A percentile compares a stretch with the other conserved stretches of the same genome.
Conservation (phyloP, 2,113 vertebrate species). For the Onychostruthus taczanowskii region DNA sequence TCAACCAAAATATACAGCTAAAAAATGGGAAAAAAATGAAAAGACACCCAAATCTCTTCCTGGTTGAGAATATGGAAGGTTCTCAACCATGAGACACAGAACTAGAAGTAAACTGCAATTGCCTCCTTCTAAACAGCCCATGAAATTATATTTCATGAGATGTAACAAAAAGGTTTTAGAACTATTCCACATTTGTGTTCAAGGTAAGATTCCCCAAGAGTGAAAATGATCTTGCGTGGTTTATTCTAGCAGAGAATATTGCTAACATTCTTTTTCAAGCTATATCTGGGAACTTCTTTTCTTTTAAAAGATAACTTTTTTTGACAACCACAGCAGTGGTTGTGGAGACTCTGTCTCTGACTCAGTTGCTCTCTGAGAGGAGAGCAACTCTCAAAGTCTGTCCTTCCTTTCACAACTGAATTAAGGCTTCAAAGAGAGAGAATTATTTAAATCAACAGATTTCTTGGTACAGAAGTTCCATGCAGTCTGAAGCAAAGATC, state of each 20-base stretch:
- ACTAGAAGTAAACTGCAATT: neutral
- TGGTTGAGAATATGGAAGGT: neutral
- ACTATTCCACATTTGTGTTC: neutral
- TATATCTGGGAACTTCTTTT: neutral
- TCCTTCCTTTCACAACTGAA: neutral
- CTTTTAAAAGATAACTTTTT: neutral
- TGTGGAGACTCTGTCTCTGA: neutral
- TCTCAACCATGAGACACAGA: neutral
- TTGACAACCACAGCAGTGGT: neutral
- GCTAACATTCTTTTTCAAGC: neutral
- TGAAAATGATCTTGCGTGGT: neutral
- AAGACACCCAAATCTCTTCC: neutral
- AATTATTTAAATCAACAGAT: neutral
- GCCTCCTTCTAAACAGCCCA: neutral
- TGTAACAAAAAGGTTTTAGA: neutral
- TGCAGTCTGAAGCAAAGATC: neutral
- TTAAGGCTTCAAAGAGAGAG: neutral
- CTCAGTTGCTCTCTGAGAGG: neutral
- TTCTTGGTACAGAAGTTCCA: neutral
- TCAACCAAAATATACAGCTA: neutral
- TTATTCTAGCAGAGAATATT: neutral
- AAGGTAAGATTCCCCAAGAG: neutral
- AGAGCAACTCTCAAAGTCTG: neutral
- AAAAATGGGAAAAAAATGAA: neutral
- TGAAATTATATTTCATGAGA: neutral